phyloP scores from a whole-genome alignment of 1,140 invertebrate species.

The Armadillidium nasatum region DNA sequence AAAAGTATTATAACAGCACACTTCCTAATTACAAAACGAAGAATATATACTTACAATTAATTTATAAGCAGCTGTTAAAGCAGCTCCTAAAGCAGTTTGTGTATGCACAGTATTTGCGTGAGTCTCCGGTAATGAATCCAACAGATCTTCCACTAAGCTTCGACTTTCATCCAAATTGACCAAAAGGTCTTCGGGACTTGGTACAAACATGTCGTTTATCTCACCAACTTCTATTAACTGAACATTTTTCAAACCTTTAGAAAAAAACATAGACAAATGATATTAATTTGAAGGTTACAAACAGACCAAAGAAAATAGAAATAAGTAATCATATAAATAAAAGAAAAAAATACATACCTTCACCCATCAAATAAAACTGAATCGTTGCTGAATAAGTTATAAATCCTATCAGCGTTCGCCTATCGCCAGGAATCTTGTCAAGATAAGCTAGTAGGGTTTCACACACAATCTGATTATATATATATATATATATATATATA shows the following conservation, averaged over 20 bases:
- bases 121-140: conserved; percentile 72
- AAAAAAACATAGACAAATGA: conserved; percentile 23
- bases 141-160: conserved; percentile 71
- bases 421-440: conserved; percentile 72
- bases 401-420: conserved; percentile 82
- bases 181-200: conserved; percentile 83
- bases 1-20: neutral
- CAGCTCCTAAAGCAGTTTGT: conserved; percentile 81
- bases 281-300: conserved; percentile 17
- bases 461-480: conserved; percentile 58
- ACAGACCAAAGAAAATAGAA: too few species aligned
- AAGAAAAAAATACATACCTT: conserved; percentile 56
- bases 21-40: neutral
- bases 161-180: conserved; percentile 84
- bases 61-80: conserved; percentile 86
- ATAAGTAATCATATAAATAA: too few species aligned
- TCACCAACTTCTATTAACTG: conserved; percentile 44
- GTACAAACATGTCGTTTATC: conserved; percentile 67
- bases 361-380: conserved; percentile 90
- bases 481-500: too few species aligned
- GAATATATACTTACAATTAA: conserved; percentile 63
- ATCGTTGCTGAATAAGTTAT: conserved; percentile 85
- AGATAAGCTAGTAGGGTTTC: conserved; percentile 74
- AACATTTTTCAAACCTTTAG: conserved; percentile 32
- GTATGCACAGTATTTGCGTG: conserved; percentile 68